Conservation (phyloP, 2,888 invertebrate genomes). For the Drosophila anomelani region DNA sequence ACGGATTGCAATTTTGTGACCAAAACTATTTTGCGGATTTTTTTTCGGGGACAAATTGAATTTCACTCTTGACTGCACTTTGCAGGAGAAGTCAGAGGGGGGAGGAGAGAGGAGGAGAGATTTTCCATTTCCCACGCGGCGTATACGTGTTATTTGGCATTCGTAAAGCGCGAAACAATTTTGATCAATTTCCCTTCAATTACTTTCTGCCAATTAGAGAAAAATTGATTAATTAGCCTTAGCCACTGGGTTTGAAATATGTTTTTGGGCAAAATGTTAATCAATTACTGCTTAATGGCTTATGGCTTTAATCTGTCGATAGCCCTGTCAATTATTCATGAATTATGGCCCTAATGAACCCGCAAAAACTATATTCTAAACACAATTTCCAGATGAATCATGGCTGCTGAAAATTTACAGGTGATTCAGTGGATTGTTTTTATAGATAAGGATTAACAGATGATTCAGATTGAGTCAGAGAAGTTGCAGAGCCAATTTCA, state of each 20-base stretch:
- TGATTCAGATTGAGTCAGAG: slow-evolving; percentile 38
- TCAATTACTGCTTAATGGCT: slow-evolving; percentile 29
- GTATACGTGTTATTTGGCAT: slow-evolving; percentile 61
- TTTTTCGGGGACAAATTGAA: slow-evolving; percentile 58
- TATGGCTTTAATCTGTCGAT: slow-evolving; percentile 27
- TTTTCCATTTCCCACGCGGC: slow-evolving; percentile 31
- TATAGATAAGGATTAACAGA: slow-evolving; percentile 18
- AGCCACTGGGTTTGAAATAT: slow-evolving; percentile 28
- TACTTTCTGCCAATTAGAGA: slow-evolving; percentile 54
- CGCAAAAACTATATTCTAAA: slow-evolving; percentile 12
- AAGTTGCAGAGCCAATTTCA: not conserved
- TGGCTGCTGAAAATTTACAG: slow-evolving; percentile 2
- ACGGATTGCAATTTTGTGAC: slow-evolving; percentile 29
- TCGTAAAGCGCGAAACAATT: slow-evolving; percentile 36
- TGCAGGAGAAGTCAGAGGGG: not conserved
- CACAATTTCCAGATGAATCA: slow-evolving; percentile 22
- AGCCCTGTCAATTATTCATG: slow-evolving; percentile 15
- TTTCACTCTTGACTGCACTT: slow-evolving; percentile 54
- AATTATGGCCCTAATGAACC: slow-evolving; percentile 8
- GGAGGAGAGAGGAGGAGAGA: not conserved
- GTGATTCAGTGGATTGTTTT: slow-evolving; percentile 19
- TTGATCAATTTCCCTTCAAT: slow-evolving; percentile 45
- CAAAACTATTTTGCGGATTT: slow-evolving; percentile 19
- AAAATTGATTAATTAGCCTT: slow-evolving; percentile 66
- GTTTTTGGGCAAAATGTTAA: slow-evolving; percentile 9